Evolutionary conservation across 2,888 invertebrate genomes (phyloP), one percentile per base, ranked within the genome.

Genomic region (Pristionchus japonicus): DNA sequence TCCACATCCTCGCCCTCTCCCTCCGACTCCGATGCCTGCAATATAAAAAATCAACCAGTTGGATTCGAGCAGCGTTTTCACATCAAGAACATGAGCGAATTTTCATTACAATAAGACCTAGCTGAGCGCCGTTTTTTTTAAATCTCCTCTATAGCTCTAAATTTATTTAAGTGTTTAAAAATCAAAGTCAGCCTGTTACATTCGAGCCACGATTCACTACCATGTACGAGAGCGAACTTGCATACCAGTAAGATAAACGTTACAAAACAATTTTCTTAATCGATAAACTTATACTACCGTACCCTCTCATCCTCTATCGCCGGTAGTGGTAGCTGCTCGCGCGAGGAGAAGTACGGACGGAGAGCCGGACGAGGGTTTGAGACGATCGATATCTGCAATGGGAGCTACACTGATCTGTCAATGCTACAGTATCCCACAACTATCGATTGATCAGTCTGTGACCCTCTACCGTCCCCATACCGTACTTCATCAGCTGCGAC

Each of bases 291-390:
- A 6, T 9, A 43, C 77, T 47, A 82, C 82, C 84, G 43, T 85
- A 88, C 88, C 85, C 84, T 27, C 13, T 88, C 88, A 43, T 88
- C 88, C 20, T 43, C 27, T 11, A 88, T 88, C 3, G 88, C 31
- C 17, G 88, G 88, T 15, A 87, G 15, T 20, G 86, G 86, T 0
- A 87, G 74, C 9, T 87, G 74, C 27, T 87, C 87, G 20, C 88
- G 88, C 23, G 89, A 84, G 37, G 89, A 90, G 70, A 92, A 92
- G 70, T 90, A 92, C 15, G 92, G 93, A 37, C 90, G 90, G 1
- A 94, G 90, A 11, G 91, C 92, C 1, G 94, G 94, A 7, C 94
- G 90, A 3, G 93, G 93, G 84, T 93, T 94, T 40, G 91, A 91
- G 11, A 92, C 89, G 52, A 93, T 93, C 40, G 92, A 92, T 20